A percentile compares a stretch with the other conserved stretches of the same genome.
Conservation (phyloP, 2,797 vertebrate species). For the Lateolabrax maculatus region DNA sequence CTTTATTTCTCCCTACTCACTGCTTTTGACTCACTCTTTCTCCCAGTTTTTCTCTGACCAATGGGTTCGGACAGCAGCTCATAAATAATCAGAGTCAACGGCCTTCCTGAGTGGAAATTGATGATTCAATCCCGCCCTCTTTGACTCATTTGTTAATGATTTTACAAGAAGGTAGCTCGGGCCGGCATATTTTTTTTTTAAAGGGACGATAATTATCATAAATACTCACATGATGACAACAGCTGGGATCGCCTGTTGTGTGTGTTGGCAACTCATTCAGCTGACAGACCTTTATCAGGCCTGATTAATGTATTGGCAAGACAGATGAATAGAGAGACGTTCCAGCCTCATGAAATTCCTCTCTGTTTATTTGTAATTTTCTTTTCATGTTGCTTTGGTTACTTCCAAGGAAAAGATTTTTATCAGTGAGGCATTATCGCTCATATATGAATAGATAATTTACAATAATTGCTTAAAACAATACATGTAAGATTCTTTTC, state of each 20-base stretch:
- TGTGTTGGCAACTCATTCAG: conserved; percentile 43
- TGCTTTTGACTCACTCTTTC: background rate
- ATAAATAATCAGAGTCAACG: conserved; percentile 16
- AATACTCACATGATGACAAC: conserved; percentile 54
- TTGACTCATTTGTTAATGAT: conserved; percentile 31
- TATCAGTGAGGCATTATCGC: conserved; percentile 43
- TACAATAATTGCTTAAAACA: conserved; percentile 37
- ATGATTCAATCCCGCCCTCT: conserved; percentile 13
- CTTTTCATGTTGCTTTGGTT: conserved; percentile 59
- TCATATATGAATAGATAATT: conserved; percentile 35
- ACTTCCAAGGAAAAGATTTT: conserved; percentile 49
- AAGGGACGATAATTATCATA: conserved; percentile 35
- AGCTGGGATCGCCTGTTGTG: conserved; percentile 44
- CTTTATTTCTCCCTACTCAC: background rate
- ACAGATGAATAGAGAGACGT: conserved; percentile 48
- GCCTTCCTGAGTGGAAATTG: conserved; percentile 22
- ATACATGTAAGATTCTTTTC: conserved; percentile 17
- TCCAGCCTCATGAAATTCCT: conserved; percentile 55
- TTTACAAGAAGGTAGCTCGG: conserved; percentile 24
- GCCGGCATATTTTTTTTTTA: background rate
- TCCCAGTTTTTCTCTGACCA: conserved; percentile 13
- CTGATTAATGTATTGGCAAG: conserved; percentile 67
- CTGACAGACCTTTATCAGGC: conserved; percentile 63
- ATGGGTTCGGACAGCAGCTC: conserved; percentile 8
- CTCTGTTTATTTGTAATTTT: conserved; percentile 40